Evolutionary conservation across 2,888 invertebrate species (phyloP), one percentile per base, ranked within the genome.

Genomic region (Aspidapion aeneum): DNA sequence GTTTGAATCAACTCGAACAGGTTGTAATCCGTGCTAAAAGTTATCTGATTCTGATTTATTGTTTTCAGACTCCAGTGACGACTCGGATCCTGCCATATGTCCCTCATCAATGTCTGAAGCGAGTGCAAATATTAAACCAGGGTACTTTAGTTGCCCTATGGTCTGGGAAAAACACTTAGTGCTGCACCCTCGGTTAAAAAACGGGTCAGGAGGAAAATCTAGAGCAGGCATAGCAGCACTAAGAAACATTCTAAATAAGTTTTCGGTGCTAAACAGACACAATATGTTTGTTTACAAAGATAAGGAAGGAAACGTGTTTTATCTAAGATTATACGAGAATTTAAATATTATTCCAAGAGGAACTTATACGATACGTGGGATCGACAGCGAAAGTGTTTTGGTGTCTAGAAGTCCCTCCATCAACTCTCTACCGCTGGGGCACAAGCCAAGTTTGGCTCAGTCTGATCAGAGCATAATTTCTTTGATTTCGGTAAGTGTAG

Each of bases 261-360:
- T 91, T 72, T 86, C 87, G 1, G 90, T 91, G 0, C 84, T 82
- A 68, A 91, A 91, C 73, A 81, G 90, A 51, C 86, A 82, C 68
- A 90, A 91, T 76, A 89, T 91, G 90, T 91, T 90, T 78, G 90
- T 91, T 16, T 89, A 89, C 73, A 84, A 85, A 73, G 90, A 90
- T 70, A 83, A 80, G 51, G 80, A 82, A 63, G 82, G 82, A 17
- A 86, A 86, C 70, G 87, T 88, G 0, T 88, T 87, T 73, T 88
- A 88, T 74, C 71, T 79, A 58, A 73, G 79, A 60, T 74, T 82
- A 63, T 79, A 82, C 68, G 82, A 82, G 74, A 80, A 79, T 70
- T 69, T 78, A 21, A 76, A 76, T 64, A 69, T 67, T 61, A 70
- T 64, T 61, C 78, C 73, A 67, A 72, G 69, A 48, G 63, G 71